Percentiles rank a stretch among this genome's conserved stretches.
phyloP scores from a whole-genome alignment of 2,888 invertebrate genomes.

The Metallyticus violacea region DNA sequence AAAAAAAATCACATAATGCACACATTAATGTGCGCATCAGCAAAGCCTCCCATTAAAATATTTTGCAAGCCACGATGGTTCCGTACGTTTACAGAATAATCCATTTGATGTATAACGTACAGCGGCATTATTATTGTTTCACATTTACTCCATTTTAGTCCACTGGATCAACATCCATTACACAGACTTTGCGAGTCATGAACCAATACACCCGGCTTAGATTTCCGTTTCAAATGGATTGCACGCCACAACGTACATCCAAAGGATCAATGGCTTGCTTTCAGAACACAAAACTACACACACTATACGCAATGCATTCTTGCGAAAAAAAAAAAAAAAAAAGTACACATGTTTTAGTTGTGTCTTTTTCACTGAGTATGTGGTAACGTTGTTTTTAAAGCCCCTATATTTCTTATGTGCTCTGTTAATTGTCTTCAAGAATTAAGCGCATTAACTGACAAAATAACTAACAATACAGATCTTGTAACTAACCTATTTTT shows the following conservation, averaged over 20 bases:
- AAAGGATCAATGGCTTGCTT: not conserved
- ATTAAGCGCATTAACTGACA: too few relatives aligned
- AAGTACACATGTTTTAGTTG: too few relatives aligned
- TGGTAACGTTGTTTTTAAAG: too few relatives aligned
- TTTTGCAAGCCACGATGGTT: not conserved
- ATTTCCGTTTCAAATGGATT: not conserved
- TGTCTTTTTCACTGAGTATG: too few relatives aligned
- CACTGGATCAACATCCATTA: not conserved
- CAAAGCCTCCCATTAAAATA: not conserved
- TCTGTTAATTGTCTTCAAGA: too few relatives aligned
- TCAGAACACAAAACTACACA: too few relatives aligned
- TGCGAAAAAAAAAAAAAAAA: too few relatives aligned
- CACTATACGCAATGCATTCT: too few relatives aligned
- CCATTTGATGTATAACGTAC: not conserved
- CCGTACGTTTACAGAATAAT: not conserved
- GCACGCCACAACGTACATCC: not conserved
- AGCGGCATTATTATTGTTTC: not conserved
- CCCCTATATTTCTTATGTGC: too few relatives aligned
- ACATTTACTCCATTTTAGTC: not conserved
- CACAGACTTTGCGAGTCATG: not conserved
- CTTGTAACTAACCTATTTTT: too few relatives aligned
- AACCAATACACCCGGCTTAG: not conserved
- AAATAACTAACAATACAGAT: too few relatives aligned
- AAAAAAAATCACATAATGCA: not conserved
- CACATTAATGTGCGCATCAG: not conserved